A percentile compares a stretch with the other conserved stretches of the same genome.
Conservation (phyloP, 2,113 vertebrate species). For the Ornithorhynchus anatinus region DNA sequence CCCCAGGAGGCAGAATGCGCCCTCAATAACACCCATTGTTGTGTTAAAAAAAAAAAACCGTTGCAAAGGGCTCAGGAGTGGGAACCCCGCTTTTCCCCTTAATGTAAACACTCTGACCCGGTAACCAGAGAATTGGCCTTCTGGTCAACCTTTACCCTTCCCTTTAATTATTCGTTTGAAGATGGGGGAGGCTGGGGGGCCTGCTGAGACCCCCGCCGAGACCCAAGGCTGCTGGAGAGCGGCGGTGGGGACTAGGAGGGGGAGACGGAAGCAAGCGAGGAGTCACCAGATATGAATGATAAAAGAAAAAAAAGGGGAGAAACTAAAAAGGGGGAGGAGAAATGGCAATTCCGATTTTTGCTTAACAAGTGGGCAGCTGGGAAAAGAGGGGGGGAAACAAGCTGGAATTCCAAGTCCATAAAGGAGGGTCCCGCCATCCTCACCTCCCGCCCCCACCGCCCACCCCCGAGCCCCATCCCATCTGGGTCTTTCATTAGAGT, state of each 20-base stretch:
- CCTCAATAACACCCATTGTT: constrained; percentile 68
- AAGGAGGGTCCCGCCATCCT: constrained; percentile 63
- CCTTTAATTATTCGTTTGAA: constrained; percentile 99
- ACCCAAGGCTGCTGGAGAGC: constrained; percentile 76
- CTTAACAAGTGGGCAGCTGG: constrained; percentile 63
- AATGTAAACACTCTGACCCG: constrained; percentile 94
- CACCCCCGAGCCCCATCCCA: constrained; percentile 79
- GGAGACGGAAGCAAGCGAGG: constrained; percentile 84
- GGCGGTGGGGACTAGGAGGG: constrained; percentile 68
- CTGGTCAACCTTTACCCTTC: constrained; percentile 93
- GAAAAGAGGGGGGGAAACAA: constrained; percentile 58
- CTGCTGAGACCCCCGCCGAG: constrained; percentile 94
- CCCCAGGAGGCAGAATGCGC: constrained; percentile 59
- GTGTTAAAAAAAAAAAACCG: constrained; percentile 54
- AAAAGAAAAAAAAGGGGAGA: constrained; percentile 78
- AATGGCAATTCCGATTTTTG: constrained; percentile 68
- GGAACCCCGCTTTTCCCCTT: constrained; percentile 71
- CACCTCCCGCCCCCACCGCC: constrained; percentile 61
- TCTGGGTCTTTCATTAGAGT: constrained; percentile 88
- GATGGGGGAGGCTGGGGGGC: constrained; percentile 96
- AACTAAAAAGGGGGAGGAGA: constrained; percentile 68
- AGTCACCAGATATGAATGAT: constrained; percentile 96
- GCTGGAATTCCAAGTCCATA: constrained; percentile 54
- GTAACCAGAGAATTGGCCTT: constrained; percentile 97
- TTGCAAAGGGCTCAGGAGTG: constrained; percentile 70